Evolutionary conservation across 2,797 vertebrate genomes (phyloP), one percentile per base, ranked within the genome.

Genomic region (Chloroceryle inda): DNA sequence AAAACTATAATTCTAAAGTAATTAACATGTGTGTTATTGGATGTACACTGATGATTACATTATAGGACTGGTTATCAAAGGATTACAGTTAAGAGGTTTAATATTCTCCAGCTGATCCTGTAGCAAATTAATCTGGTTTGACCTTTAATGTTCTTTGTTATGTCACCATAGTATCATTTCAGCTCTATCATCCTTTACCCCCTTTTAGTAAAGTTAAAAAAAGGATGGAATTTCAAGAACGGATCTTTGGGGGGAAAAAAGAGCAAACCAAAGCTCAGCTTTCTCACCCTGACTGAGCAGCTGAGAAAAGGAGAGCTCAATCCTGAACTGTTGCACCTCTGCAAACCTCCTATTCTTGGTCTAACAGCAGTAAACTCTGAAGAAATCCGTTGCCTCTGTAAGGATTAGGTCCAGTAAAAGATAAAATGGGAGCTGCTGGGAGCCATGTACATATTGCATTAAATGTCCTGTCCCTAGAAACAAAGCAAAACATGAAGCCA

Each of bases 141-240:
- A 97, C 95, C 96, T 91, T 91, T 96, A 91, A 96, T 97, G 97
- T 96, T 97, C 97, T 97, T 97, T 84, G 92, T 97, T 97, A 97
- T 95, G 95, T 97, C 97, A 97, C 83, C 79, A 50, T 31, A 63
- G 94, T 88, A 93, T 95, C 84, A 64, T 74, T 96, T 87, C 85
- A 94, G 96, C 86, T 91, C 5, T 75, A 94, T 94, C 92, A 94
- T 93, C 84, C 71, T 47, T 71, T 45, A 67, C 67, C 66, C 78
- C 27, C 58, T 80, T 91, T 82, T 55, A 29, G 67, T 14, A 35
- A 49, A 84, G 79, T 77, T 80, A 35, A 58, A 84, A 89, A 67
- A 84, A 86, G 7, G 8, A 64, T 27, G 15, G 50, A 81, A 84
- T 84, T 85, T 85, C 44, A 83, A 42, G 91, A 71, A 17, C 40